Evolutionary conservation across 2,797 vertebrate genomes (phyloP).

Genomic region (Sphaeramia orbicularis): DNA sequence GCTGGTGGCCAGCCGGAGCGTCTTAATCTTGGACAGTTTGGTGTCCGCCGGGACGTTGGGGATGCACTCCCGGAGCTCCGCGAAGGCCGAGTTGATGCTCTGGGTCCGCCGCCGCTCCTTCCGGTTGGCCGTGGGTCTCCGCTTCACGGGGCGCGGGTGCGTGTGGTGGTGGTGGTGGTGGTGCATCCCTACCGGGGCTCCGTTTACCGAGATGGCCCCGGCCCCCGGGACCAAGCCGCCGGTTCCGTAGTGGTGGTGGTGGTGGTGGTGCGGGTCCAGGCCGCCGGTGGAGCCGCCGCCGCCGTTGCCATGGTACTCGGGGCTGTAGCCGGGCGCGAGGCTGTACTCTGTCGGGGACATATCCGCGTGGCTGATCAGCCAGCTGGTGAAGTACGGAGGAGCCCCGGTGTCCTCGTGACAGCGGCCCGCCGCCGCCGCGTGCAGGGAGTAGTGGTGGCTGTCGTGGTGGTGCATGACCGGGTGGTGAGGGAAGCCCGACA

Average conservation of each 20-base stretch:
- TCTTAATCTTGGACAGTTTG: slow-evolving; percentile 98
- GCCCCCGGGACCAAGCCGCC: slow-evolving; percentile 58
- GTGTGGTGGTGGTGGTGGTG: slow-evolving; percentile 88
- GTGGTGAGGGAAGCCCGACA: slow-evolving; percentile 96
- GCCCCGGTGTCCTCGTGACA: slow-evolving; percentile 90
- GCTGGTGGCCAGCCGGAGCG: slow-evolving; percentile 95
- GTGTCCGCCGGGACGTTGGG: slow-evolving; percentile 98
- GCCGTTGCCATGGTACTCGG: slow-evolving; percentile 75
- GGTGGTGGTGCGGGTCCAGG: slow-evolving; percentile 63
- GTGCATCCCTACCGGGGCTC: slow-evolving; percentile 62
- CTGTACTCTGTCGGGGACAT: slow-evolving; percentile 96
- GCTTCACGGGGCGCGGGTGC: slow-evolving; percentile 93
- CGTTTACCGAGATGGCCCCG: slow-evolving; percentile 65
- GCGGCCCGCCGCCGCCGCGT: slow-evolving; percentile 90
- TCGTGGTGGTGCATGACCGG: slow-evolving; percentile 97
- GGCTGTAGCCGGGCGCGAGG: slow-evolving; percentile 76
- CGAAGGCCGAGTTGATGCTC: slow-evolving; percentile 99
- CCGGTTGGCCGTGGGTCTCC: slow-evolving; percentile 96
- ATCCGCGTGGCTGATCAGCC: slow-evolving; percentile 96
- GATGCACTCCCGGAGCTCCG: slow-evolving; percentile 97
- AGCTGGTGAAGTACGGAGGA: slow-evolving; percentile 97
- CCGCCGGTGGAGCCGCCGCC: slow-evolving; percentile 53
- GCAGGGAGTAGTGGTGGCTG: slow-evolving; percentile 88
- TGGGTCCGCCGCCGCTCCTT: slow-evolving; percentile 98
- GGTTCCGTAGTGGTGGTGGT: slow-evolving; percentile 72